Evolutionary conservation across 2,797 vertebrate species (phyloP), one percentile per base, ranked within the genome.

Genomic region (Ceryle rudis): DNA sequence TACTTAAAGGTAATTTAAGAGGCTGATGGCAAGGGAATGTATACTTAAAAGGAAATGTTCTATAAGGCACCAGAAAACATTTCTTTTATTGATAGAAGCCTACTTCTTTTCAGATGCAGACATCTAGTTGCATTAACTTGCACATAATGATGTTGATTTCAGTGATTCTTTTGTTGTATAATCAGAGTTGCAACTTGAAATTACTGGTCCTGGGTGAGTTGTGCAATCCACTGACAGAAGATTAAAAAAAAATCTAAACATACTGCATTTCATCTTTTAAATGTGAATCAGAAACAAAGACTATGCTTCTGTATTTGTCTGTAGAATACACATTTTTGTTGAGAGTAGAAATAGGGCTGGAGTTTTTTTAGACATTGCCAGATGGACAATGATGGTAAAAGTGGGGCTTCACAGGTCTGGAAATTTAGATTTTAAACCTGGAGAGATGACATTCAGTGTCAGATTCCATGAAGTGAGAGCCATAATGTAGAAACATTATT

Each of bases 371-470:
- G 28, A 22, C 6, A 5, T 52, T 78, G 31, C 15, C 41, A 37
- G 51, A 41, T 64, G 49, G 28, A 28, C 39, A 58, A 15, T 69
- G 58, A 87, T 23, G 33, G 39, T 67, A 46, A 62, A 61, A 58
- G 10, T 73, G 19, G 13, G 18, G 49, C 18, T 69, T 81, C 89
- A 75, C 81, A 94, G 92, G 84, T 90, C 73, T 78, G 95, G 79
- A 93, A 86, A 83, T 69, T 81, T 47, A 67, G 44, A 81, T 92
- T 92, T 96, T 86, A 83, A 96, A 95, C 54, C 28, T 65, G 9
- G 66, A 87, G 87, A 74, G 75, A 49, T 72, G 31, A 61, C 20
- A 61, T 90, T 94, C 6, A 20, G 15, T 71, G 75, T 73, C 90
- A 37, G 62, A 81, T 82, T 94, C 89, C 49, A 21, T 55, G 94